Percentiles rank a stretch among this genome's conserved stretches.
Evolutionary conservation across 2,888 invertebrate species (phyloP).

Genomic region (Dicyrtomina minuta): DNA sequence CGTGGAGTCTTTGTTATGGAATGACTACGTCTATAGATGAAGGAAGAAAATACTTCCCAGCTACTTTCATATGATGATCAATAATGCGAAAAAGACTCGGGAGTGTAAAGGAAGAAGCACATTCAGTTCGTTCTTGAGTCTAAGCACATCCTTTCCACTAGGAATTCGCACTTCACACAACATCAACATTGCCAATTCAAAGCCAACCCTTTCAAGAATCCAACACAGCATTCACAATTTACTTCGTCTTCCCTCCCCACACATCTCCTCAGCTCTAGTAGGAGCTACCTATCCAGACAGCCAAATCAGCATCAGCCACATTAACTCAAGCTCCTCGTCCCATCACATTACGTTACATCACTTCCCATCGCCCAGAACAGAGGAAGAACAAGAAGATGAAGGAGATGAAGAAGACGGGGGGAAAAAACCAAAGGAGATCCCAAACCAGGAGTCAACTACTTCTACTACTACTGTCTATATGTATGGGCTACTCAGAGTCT

Average conservation of each 20-base stretch:
- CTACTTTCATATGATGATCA: conserved; percentile 44
- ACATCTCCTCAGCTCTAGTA: neutral
- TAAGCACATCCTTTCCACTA: conserved; percentile 23
- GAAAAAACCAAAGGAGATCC: neutral
- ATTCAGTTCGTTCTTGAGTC: conserved; percentile 26
- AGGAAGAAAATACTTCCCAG: conserved; percentile 35
- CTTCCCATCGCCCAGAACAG: neutral
- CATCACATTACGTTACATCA: neutral
- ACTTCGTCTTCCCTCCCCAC: conserved; percentile 6
- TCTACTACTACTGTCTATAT: neutral
- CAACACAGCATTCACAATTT: conserved; percentile 32
- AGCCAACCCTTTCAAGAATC: conserved; percentile 33
- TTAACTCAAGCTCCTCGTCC: neutral
- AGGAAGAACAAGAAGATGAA: neutral
- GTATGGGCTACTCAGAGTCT: neutral
- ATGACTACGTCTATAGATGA: conserved; percentile 28
- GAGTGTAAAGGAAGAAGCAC: conserved; percentile 19
- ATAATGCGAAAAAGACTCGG: conserved; percentile 43
- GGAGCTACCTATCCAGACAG: neutral
- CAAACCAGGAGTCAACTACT: no score
- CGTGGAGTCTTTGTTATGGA: conserved; percentile 32
- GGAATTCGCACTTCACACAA: conserved; percentile 44
- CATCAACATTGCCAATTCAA: conserved; percentile 43
- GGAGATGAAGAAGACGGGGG: no score
- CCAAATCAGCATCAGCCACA: neutral